Conservation (phyloP, 2,113 vertebrate genomes). For the Anguilla rostrata region DNA sequence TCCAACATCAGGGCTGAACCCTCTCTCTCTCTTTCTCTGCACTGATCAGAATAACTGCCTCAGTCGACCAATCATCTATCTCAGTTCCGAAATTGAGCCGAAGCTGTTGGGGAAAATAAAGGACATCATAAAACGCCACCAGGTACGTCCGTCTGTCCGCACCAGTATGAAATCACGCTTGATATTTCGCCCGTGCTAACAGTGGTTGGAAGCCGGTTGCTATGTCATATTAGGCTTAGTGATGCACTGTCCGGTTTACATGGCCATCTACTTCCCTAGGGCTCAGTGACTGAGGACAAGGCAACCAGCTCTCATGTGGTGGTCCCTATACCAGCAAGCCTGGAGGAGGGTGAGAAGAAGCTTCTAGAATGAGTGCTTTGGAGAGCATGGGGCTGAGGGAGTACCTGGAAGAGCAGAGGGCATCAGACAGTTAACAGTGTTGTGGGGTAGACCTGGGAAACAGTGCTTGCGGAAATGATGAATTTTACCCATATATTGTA, state of each 20-base stretch:
- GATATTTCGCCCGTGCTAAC: not conserved
- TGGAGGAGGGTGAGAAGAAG: conserved; percentile 83
- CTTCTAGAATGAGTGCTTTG: too few relatives aligned
- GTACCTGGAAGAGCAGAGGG: not conserved
- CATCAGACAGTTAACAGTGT: not conserved
- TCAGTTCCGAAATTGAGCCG: conserved; percentile 89
- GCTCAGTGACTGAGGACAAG: conserved; percentile 92
- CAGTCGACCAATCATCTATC: conserved; percentile 89
- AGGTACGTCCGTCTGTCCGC: conserved; percentile 66
- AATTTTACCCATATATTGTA: too few relatives aligned
- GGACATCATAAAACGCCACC: conserved; percentile 94
- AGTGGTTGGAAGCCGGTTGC: not conserved
- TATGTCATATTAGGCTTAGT: not conserved
- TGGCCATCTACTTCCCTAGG: conserved; percentile 63
- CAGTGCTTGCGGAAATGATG: too few relatives aligned
- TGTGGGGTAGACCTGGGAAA: too few relatives aligned
- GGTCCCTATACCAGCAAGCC: conserved; percentile 83
- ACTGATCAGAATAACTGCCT: conserved; percentile 85
- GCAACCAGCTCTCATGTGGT: conserved; percentile 85
- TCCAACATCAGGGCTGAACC: not conserved
- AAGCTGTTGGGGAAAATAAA: conserved; percentile 92
- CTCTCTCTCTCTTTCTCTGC: conserved; percentile 10
- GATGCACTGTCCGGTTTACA: not conserved
- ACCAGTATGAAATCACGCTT: not conserved
- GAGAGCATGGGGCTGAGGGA: not conserved